Evolutionary conservation across 1,140 invertebrate genomes (phyloP), one percentile per base, ranked within the genome.

Genomic region (Magallana angulata): DNA sequence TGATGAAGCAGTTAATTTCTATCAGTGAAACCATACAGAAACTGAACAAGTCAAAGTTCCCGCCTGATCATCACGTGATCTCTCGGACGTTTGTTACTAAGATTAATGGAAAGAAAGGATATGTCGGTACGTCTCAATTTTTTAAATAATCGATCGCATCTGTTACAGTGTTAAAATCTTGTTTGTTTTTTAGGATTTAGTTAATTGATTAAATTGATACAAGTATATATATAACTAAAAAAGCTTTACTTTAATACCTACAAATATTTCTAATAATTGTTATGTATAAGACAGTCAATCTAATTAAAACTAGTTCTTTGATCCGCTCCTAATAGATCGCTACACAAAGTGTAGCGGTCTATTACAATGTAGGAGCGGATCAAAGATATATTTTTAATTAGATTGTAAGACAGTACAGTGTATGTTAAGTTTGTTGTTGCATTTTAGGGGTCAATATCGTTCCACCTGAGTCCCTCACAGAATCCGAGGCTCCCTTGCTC

Each of bases 1-100:
- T 90, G 7, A 82, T 90, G 71, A 90, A 89, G 18, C 89, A 90
- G 85, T 84, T 90, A 8, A 90, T 89, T 57, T 24, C 62, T n/a
- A 90, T 90, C 24, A 87, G 80, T 12, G 36, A 87, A 24, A 87
- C 85, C 5, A 90, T 90, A 59, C 87, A 87, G 83, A 83, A 80
- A 57, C 57, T 90, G 57, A 68, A 36, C 60, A 85, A 85, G 24
- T 16, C 68, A 30, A 71, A 30, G 24, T 71, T 71, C 24, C 24
- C 68, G 7, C 68, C 68, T 12, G 7, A 71, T 11, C 24, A 71
- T 71, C 68, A 71, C 30, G 68, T 71, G 68, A 71, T 71, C 24
- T 71, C 68, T 12, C 24, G 68, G 12, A 71, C 68, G 7, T 71
- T 71, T 12, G 24, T 71, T 12, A 71, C 68, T 1, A 71, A 71